A percentile compares a stretch with the other conserved stretches of the same genome.
Conservation (phyloP, 2,113 vertebrate genomes). For the Crotalus helleri region DNA sequence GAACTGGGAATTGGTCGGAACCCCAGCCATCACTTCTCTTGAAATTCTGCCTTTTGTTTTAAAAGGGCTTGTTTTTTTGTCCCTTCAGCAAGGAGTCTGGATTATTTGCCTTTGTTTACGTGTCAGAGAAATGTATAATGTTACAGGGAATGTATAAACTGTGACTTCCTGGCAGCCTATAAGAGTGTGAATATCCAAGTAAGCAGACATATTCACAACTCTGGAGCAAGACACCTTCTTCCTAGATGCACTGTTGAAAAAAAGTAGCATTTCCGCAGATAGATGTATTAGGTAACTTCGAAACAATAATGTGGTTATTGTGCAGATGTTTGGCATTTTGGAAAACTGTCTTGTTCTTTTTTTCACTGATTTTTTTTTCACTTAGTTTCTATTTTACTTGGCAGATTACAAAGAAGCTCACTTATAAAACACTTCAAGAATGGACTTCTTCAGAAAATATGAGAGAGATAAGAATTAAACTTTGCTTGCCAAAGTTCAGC, state of each 20-base stretch:
- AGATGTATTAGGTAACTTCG: background rate
- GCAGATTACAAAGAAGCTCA: slow-evolving; percentile 78
- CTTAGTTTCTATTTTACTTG: slow-evolving; percentile 35
- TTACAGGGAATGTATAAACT: background rate
- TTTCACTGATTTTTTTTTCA: background rate
- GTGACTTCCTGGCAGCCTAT: background rate
- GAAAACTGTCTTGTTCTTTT: background rate
- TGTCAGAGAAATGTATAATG: background rate
- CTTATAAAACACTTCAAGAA: slow-evolving; percentile 72
- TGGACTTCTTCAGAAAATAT: slow-evolving; percentile 76
- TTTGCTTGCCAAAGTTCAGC: slow-evolving; percentile 79
- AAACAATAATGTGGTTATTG: background rate
- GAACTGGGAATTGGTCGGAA: background rate
- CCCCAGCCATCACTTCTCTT: background rate
- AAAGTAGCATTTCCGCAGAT: background rate
- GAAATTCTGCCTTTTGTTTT: background rate
- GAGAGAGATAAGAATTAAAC: slow-evolving; percentile 58
- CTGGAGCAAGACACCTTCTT: background rate
- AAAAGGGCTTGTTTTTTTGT: background rate
- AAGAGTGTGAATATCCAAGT: background rate
- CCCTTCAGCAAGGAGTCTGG: background rate
- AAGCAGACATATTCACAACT: background rate
- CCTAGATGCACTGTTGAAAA: background rate
- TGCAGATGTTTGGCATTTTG: background rate
- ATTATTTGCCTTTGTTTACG: background rate